A percentile compares a stretch with the other conserved stretches of the same genome.
Conservation (phyloP, 2,797 vertebrate species). For the Enteromius viviparus region DNA sequence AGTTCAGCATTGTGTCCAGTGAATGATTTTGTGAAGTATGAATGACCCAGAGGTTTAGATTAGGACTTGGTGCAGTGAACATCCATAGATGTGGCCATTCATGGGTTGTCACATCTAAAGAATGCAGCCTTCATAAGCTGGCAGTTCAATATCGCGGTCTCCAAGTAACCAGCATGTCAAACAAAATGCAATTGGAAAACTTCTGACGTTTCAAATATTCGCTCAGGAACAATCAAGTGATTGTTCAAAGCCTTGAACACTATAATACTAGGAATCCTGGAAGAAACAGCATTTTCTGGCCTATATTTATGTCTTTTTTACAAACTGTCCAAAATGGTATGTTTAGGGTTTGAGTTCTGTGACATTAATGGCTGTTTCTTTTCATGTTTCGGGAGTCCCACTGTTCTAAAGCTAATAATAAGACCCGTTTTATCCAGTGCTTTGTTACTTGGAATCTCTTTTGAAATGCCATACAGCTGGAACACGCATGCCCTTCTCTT, state of each 20-base stretch:
- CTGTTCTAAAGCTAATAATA: slow-evolving; percentile 46
- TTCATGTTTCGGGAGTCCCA: slow-evolving; percentile 34
- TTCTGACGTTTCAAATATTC: slow-evolving; percentile 39
- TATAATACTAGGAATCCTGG: not conserved
- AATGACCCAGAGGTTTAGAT: slow-evolving; percentile 58
- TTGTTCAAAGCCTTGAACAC: slow-evolving; percentile 26
- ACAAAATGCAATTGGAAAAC: slow-evolving; percentile 53
- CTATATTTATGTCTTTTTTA: not conserved
- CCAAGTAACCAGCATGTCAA: slow-evolving; percentile 51
- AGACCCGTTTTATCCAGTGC: slow-evolving; percentile 28
- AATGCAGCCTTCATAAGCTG: slow-evolving; percentile 65
- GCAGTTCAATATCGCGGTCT: slow-evolving; percentile 47
- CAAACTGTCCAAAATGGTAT: not conserved
- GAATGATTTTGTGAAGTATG: slow-evolving; percentile 38
- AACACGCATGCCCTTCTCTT: slow-evolving; percentile 7
- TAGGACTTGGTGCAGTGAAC: slow-evolving; percentile 64
- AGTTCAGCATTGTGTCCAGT: slow-evolving; percentile 36
- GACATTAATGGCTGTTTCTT: slow-evolving; percentile 40
- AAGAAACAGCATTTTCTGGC: not conserved
- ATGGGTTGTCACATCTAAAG: slow-evolving; percentile 66
- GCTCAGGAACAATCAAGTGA: slow-evolving; percentile 35
- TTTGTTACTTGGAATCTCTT: slow-evolving; percentile 43
- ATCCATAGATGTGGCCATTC: slow-evolving; percentile 69
- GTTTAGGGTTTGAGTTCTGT: slow-evolving; percentile 43
- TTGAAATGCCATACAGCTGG: slow-evolving; percentile 37